Conservation (phyloP, 2,797 vertebrate genomes). For the Tauraco hartlaubi region DNA sequence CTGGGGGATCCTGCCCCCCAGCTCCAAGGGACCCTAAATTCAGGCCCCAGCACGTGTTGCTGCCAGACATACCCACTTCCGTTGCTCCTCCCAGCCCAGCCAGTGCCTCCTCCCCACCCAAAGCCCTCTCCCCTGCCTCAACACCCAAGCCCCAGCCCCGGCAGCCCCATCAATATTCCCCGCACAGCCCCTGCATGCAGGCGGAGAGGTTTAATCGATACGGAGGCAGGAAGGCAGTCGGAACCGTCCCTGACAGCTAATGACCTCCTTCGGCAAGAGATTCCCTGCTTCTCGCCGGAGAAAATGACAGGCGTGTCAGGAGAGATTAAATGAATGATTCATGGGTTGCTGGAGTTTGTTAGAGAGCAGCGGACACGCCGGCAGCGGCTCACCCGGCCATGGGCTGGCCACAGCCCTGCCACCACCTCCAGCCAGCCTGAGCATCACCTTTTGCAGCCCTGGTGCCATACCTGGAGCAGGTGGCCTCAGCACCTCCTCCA, state of each 20-base stretch:
- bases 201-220: constrained; percentile 73
- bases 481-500: background rate
- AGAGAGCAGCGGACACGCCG: background rate
- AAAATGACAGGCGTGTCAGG: constrained; percentile 79
- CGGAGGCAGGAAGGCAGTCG: constrained; percentile 73
- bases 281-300: constrained; percentile 65
- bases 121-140: background rate
- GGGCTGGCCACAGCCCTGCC: background rate
- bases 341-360: constrained; percentile 76
- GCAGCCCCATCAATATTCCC: constrained; percentile 71
- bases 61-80: background rate
- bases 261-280: constrained; percentile 79
- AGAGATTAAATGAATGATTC: constrained; percentile 82
- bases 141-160: background rate
- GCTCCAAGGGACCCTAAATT: background rate
- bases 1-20: accelerated
- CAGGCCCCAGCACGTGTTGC: background rate
- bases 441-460: accelerated
- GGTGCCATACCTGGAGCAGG: background rate
- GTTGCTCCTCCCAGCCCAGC: background rate
- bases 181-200: constrained; percentile 4
- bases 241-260: constrained; percentile 79
- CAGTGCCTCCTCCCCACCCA: background rate
- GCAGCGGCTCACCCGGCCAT: background rate
- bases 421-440: background rate